phyloP scores from a whole-genome alignment of 1,140 invertebrate genomes.

The Drosophila pseudoobscura region DNA sequence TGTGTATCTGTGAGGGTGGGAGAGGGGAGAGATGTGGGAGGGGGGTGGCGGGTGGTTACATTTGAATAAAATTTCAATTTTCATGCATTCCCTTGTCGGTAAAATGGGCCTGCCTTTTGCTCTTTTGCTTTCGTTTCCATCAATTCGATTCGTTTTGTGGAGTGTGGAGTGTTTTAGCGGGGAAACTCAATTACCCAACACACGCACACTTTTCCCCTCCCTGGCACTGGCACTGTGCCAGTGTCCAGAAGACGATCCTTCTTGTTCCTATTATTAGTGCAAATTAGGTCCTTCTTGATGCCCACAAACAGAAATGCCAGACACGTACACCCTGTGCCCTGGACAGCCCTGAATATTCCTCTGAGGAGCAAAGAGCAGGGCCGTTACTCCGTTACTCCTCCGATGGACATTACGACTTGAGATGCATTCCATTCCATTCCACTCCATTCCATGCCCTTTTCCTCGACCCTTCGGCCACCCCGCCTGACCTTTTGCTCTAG shows the following conservation, averaged over 20 bases:
- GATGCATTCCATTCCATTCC: neutral
- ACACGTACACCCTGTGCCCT: slow-evolving; percentile 47
- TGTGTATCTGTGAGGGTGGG: neutral
- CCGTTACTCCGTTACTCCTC: neutral
- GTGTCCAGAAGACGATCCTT: slow-evolving; percentile 1
- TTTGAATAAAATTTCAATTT: slow-evolving; percentile 78
- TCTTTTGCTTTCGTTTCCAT: too few species aligned
- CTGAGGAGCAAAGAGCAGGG: neutral
- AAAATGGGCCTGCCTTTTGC: too few species aligned
- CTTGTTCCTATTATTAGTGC: slow-evolving; percentile 54
- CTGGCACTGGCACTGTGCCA: neutral
- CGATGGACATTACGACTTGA: slow-evolving; percentile 16
- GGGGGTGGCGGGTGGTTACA: slow-evolving; percentile 1
- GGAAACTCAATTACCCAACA: slow-evolving; percentile 66
- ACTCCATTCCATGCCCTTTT: too few species aligned
- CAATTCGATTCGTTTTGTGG: slow-evolving; percentile 31
- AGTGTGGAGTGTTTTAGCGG: slow-evolving; percentile 18
- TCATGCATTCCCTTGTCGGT: slow-evolving; percentile 56
- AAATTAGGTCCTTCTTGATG: slow-evolving; percentile 44
- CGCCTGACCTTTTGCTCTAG: slow-evolving; percentile 17
- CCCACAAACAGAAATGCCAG: slow-evolving; percentile 37
- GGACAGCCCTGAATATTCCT: neutral
- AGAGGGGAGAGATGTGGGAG: too few species aligned
- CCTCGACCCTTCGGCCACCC: too few species aligned
- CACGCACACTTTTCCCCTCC: neutral